Base-by-base conservation (phyloP, 1,140 invertebrate species). In the Drosophila parvula region DNA sequence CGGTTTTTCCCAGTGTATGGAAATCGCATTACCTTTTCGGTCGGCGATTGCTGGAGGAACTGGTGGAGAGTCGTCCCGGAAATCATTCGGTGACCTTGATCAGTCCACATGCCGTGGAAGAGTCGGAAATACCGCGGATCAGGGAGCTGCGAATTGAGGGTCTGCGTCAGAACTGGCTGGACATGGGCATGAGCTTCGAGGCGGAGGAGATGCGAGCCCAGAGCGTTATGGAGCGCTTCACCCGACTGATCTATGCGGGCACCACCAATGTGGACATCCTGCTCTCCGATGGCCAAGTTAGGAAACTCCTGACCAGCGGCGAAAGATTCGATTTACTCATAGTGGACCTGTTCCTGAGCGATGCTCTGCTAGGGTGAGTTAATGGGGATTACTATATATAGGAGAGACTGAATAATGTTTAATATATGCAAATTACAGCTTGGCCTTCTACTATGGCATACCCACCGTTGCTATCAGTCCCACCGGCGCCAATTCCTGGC, bases 401-500 rank as follows among this genome's bases (percentile, higher is more conserved):
- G 6, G 11, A 5, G 2, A 32, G 53, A 10, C 0, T 7, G 11
- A 41, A 18, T 50, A 30, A 16, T n/a, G 9, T 2, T 34, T 18
- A 14, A 51, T 7, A 5, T 6, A 56, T 50, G 0, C 5, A 43
- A 36, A 14, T 47, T 64, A 4, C 4, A 94, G 94, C 0, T 78
- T 95, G 10, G 93, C 94, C 3, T 91, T 93, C 70, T 91, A 93
- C 38, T 93, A 94, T 57, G 93, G 94, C 22, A 92, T 95, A 6
- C 95, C 95, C 0, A 92, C 94, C 7, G 92, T 95, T 7, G 94
- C 94, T 0, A 79, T 95, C 0, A 93, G 94, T 50, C 94, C 94
- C 3, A 93, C 93, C 38, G 93, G 93, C 4, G 92, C 94, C 2
- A 93, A 95, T 61, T 94, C 94, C 0, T 95, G 94, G 94, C 91